Evolutionary conservation across 2,888 invertebrate species (phyloP).

Genomic region (Acleris sparsana): DNA sequence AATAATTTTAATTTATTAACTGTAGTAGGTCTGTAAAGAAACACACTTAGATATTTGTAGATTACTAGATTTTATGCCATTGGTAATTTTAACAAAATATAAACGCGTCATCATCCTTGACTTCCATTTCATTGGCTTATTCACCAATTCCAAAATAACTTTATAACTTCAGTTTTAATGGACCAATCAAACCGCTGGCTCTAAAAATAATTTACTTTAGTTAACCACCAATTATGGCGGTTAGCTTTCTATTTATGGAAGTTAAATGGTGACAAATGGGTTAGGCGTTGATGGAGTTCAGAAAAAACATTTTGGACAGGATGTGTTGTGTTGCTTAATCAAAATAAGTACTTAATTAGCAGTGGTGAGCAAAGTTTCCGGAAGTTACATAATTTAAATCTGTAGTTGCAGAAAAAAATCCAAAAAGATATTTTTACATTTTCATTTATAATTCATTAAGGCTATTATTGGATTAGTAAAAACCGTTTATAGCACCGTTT

Average conservation of each 20-base stretch:
- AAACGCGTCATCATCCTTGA: conserved; percentile 22
- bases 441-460: too few species aligned
- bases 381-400: too few species aligned
- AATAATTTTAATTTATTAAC: too few species aligned
- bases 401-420: too few species aligned
- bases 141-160: conserved; percentile 27
- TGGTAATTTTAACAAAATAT: too few species aligned
- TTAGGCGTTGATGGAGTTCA: conserved; percentile 6
- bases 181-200: conserved; percentile 26
- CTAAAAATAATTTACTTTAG: conserved; percentile 31
- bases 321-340: background rate
- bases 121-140: conserved; percentile 16
- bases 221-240: conserved; percentile 20
- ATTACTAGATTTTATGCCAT: too few species aligned
- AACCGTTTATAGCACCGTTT: too few species aligned
- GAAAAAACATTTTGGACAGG: background rate
- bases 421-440: too few species aligned
- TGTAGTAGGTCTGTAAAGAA: too few species aligned
- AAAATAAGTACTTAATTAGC: background rate
- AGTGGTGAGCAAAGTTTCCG: too few species aligned
- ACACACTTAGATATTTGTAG: too few species aligned
- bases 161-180: conserved; percentile 27
- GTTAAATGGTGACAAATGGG: conserved; percentile 23
- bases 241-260: conserved; percentile 35
- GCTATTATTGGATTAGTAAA: too few species aligned